Evolutionary conservation across 2,888 invertebrate species (phyloP).

Genomic region (Clivina fossor): DNA sequence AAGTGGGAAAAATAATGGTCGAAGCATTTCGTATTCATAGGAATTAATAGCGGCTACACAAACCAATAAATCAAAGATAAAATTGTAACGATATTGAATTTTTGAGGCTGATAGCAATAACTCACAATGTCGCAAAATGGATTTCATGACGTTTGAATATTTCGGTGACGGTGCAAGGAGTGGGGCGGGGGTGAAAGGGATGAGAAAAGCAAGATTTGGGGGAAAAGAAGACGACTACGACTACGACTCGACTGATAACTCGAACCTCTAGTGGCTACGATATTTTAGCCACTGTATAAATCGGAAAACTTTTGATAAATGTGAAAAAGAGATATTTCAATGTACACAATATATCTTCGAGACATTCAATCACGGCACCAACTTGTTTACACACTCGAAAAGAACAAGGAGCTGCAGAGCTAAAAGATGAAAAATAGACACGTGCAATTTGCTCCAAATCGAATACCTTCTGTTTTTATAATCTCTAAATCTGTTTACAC

Average conservation of each 20-base stretch:
- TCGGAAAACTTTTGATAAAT: slow-evolving; percentile 35
- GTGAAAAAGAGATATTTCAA: slow-evolving; percentile 31
- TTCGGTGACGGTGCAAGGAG: slow-evolving; percentile 3
- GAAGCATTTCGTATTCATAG: slow-evolving; percentile 28
- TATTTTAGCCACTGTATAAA: slow-evolving; percentile 32
- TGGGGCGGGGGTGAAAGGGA: not conserved
- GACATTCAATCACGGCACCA: slow-evolving; percentile 26
- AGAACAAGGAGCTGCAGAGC: no score
- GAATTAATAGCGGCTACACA: slow-evolving; percentile 30
- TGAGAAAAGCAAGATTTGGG: not conserved
- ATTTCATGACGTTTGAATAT: slow-evolving; percentile 35
- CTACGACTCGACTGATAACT: slow-evolving; percentile 20
- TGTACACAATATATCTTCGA: slow-evolving; percentile 28
- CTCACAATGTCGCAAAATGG: slow-evolving; percentile 31
- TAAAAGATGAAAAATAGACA: no score
- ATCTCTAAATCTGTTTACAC: no score
- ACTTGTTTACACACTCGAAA: slow-evolving; percentile 24
- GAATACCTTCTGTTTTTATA: no score
- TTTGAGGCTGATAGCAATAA: slow-evolving; percentile 28
- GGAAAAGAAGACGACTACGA: not conserved
- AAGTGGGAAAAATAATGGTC: no score
- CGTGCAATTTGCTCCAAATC: no score
- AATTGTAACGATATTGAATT: slow-evolving; percentile 35
- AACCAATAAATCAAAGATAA: slow-evolving; percentile 34
- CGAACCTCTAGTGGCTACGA: slow-evolving; percentile 18